These are phyloP conservation scores for Lynx canadensis DNA, from an alignment of 2,113 vertebrate species.

Conservation along the genomic window DNA sequence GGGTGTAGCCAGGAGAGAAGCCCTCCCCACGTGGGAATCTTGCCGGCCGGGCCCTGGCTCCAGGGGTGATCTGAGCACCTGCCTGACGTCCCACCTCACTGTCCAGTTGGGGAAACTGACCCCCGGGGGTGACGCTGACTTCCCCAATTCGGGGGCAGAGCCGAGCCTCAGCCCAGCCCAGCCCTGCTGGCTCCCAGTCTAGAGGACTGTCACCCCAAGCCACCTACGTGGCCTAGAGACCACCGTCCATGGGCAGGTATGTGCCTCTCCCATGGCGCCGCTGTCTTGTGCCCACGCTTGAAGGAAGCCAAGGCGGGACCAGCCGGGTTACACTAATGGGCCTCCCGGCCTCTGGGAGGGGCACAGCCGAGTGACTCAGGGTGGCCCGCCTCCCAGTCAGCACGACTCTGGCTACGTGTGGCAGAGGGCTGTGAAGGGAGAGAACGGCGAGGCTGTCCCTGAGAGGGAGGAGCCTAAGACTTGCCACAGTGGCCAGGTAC, in stretches of 20 bases:
- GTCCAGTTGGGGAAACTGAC: not conserved
- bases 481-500: not conserved
- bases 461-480: not conserved
- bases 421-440: not conserved
- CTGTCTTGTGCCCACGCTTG: not conserved
- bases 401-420: fast-evolving
- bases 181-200: not conserved
- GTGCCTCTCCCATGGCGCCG: fast-evolving
- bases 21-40: not conserved
- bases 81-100: fast-evolving
- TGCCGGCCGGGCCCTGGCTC: not conserved
- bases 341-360: too few species aligned
- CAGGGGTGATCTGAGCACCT: not conserved
- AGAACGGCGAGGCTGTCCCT: not conserved
- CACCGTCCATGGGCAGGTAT: fast-evolving
- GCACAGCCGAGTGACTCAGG: not conserved
- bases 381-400: fast-evolving
- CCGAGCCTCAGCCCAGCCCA: not conserved
- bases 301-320: not conserved
- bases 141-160: fast-evolving
- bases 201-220: not conserved
- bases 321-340: fast-evolving
- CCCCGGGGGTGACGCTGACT: fast-evolving
- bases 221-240: fast-evolving
- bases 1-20: fast-evolving